phyloP scores from a whole-genome alignment of 2,113 vertebrate genomes.

The Syrrhaptes paradoxus region DNA sequence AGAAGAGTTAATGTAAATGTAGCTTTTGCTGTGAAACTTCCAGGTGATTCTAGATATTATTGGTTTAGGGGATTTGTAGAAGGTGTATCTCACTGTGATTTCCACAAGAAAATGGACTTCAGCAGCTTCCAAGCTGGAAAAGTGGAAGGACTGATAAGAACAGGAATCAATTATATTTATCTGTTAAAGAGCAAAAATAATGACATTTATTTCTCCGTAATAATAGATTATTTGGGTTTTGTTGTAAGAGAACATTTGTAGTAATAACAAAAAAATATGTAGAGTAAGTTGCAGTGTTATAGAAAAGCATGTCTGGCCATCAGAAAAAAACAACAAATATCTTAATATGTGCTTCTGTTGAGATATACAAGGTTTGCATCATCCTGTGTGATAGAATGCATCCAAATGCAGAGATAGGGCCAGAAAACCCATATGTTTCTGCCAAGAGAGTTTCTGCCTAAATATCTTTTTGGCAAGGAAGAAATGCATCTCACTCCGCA shows the following conservation, averaged over 20 bases:
- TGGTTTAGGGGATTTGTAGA: not conserved
- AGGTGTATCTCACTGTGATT: not conserved
- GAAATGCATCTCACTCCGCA: not conserved
- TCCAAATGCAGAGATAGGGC: not conserved
- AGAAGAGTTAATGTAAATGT: not conserved
- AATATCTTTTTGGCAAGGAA: conserved; percentile 3
- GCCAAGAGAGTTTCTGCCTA: not conserved
- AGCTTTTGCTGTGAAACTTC: not conserved
- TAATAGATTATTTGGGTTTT: not conserved
- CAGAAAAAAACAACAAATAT: not conserved
- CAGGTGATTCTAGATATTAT: not conserved
- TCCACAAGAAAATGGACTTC: not conserved
- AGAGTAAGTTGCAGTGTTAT: not conserved
- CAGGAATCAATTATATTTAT: not conserved
- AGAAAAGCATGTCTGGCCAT: not conserved
- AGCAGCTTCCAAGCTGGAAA: not conserved
- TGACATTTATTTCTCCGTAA: not conserved
- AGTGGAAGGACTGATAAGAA: not conserved
- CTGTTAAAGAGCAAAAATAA: not conserved
- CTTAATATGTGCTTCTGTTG: not conserved
- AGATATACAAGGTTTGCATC: not conserved
- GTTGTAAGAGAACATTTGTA: not conserved
- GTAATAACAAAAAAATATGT: not conserved
- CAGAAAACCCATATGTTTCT: not conserved
- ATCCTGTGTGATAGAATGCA: not conserved